Percentiles rank a stretch among this genome's conserved stretches.
Evolutionary conservation across 2,113 vertebrate genomes (phyloP).

Genomic region (Malurus alboscapulatus): DNA sequence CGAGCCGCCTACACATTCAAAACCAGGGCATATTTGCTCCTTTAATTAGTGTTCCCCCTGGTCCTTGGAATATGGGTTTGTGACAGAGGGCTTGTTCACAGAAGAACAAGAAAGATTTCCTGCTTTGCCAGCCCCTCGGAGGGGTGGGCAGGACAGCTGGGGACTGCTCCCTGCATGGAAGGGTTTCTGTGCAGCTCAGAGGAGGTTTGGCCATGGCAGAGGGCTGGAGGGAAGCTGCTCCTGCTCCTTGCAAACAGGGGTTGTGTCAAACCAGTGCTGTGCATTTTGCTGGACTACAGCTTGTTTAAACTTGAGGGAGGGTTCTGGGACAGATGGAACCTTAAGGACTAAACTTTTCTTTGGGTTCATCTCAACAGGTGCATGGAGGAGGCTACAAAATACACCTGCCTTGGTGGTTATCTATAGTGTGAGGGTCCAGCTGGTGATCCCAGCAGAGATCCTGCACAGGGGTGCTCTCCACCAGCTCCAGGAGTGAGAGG

Average conservation of each 20-base stretch:
- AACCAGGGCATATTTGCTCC: background rate
- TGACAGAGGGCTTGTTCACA: background rate
- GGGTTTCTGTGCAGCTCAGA: background rate
- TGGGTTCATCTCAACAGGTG: background rate
- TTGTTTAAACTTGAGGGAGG: background rate
- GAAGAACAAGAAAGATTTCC: background rate
- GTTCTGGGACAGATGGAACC: background rate
- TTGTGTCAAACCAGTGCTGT: background rate
- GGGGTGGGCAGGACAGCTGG: background rate
- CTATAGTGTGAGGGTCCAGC: background rate
- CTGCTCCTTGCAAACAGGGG: background rate
- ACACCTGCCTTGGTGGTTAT: rapidly evolving
- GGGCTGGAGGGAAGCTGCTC: background rate
- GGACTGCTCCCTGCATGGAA: background rate
- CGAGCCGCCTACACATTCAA: background rate
- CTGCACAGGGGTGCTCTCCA: background rate
- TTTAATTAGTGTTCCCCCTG: conserved; percentile 30
- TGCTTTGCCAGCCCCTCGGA: background rate
- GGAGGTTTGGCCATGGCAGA: rapidly evolving
- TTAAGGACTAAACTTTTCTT: background rate
- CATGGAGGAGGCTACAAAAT: rapidly evolving
- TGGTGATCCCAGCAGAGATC: background rate
- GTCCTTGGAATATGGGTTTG: background rate
- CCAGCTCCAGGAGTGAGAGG: background rate
- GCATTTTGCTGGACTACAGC: background rate